phyloP scores from a whole-genome alignment of 2,797 vertebrate genomes.

The Danio albolineatus region DNA sequence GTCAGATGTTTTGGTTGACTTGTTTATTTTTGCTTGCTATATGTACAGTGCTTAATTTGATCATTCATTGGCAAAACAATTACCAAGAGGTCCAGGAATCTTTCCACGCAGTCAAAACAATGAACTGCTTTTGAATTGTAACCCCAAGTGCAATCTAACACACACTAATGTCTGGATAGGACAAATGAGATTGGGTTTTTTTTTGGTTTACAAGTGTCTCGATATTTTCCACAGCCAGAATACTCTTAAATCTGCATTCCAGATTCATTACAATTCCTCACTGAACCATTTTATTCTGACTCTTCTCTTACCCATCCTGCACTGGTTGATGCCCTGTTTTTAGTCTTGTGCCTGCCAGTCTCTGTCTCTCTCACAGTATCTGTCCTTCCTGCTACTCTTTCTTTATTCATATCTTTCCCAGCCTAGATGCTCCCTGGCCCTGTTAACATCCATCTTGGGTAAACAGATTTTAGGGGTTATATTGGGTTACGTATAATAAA shows the following conservation, averaged over 20 bases:
- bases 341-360: conserved; percentile 25
- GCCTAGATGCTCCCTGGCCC: conserved; percentile 71
- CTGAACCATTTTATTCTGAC: background rate
- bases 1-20: conserved; percentile 7
- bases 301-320: conserved; percentile 27
- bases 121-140: background rate
- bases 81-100: conserved; percentile 28
- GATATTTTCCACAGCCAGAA: conserved; percentile 40
- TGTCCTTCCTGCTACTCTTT: conserved; percentile 67
- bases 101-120: background rate
- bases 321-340: conserved; percentile 72
- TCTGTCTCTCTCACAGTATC: conserved; percentile 56
- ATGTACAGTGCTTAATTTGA: conserved; percentile 33
- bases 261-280: conserved; percentile 5
- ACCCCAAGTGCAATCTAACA: conserved; percentile 1
- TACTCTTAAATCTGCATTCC: conserved; percentile 29
- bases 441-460: background rate
- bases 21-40: conserved; percentile 14
- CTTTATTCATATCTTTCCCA: conserved; percentile 64
- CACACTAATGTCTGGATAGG: background rate
- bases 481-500: background rate
- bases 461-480: background rate
- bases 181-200: background rate
- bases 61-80: conserved; percentile 14
- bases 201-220: conserved; percentile 9